Percentiles rank a stretch among this genome's conserved stretches.
Conservation (phyloP, 2,888 invertebrate species). For the Molorchus minor region DNA sequence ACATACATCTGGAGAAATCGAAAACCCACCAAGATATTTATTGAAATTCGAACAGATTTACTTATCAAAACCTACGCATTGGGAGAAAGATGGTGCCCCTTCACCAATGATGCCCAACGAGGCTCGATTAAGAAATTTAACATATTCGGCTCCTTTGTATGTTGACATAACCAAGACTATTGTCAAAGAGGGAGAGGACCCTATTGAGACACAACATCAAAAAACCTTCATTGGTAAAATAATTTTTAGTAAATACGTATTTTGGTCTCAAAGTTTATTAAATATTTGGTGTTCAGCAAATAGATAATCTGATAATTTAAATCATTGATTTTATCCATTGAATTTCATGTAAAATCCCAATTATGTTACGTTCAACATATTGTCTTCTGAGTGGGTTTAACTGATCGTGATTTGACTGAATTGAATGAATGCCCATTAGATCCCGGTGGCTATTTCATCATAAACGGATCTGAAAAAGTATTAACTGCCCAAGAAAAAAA, state of each 20-base stretch:
- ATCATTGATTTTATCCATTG: neutral
- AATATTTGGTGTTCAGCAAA: neutral
- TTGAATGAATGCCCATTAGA: constrained; percentile 99
- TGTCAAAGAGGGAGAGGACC: constrained; percentile 88
- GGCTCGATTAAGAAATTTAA: constrained; percentile 94
- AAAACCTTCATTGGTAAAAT: constrained; percentile 73
- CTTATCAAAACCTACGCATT: constrained; percentile 98
- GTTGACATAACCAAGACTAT: constrained; percentile 99
- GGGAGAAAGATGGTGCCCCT: constrained; percentile 99
- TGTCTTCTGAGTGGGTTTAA: constrained; percentile 92
- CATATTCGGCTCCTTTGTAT: constrained; percentile 98
- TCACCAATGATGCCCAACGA: constrained; percentile 99
- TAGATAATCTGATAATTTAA: neutral
- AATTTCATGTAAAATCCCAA: constrained; percentile 85
- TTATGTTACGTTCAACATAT: constrained; percentile 98
- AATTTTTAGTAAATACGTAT: neutral
- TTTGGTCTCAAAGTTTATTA: neutral
- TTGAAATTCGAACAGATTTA: constrained; percentile 99
- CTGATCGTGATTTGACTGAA: constrained; percentile 99
- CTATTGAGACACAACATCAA: constrained; percentile 83
- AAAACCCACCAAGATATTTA: constrained; percentile 88
- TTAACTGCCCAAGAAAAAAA: constrained; percentile 99
- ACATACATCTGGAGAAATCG: constrained; percentile 92
- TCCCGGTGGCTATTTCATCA: constrained; percentile 99
- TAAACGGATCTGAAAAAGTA: constrained; percentile 95